Conservation (phyloP, 2,888 invertebrate species). For the Pantelozetes paolii region DNA sequence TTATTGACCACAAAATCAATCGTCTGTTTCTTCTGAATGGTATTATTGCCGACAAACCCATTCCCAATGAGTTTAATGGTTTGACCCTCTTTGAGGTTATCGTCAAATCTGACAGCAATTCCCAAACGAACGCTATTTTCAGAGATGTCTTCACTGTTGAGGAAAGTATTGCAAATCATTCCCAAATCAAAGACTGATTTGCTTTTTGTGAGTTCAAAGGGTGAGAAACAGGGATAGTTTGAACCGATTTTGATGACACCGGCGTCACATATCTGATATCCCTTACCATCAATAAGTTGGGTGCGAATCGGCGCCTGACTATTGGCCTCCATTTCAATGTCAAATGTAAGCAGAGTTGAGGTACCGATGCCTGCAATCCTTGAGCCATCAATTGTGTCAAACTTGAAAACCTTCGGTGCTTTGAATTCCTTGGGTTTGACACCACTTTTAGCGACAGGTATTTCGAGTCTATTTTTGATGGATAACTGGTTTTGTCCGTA, state of each 20-base stretch:
- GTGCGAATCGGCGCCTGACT: constrained; percentile 44
- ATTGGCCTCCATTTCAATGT: constrained; percentile 45
- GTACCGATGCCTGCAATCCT: constrained; percentile 40
- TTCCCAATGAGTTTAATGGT: constrained; percentile 13
- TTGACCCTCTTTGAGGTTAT: constrained; percentile 14
- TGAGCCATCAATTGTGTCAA: constrained; percentile 21
- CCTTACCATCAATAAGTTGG: constrained; percentile 41
- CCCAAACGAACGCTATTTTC: constrained; percentile 4
- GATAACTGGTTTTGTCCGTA: constrained; percentile 38
- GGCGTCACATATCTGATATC: constrained; percentile 46
- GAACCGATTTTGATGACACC: constrained; percentile 46
- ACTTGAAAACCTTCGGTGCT: constrained; percentile 28
- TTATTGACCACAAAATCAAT: not conserved
- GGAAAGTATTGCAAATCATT: constrained; percentile 39
- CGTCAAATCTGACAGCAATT: constrained; percentile 15
- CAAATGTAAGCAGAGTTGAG: constrained; percentile 44
- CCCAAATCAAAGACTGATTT: constrained; percentile 35
- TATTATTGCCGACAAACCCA: constrained; percentile 7
- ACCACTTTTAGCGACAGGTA: constrained; percentile 28
- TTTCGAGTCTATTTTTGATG: constrained; percentile 33
- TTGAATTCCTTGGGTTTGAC: not conserved
- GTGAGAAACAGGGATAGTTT: constrained; percentile 48
- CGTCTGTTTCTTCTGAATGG: not conserved
- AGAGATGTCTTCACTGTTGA: constrained; percentile 1
- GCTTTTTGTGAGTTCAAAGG: constrained; percentile 41